Percentiles rank a stretch among this genome's conserved stretches.
These are phyloP conservation scores for Toxotes jaculatrix DNA, from an alignment of 2,113 vertebrate species.

Conservation along the genomic window DNA sequence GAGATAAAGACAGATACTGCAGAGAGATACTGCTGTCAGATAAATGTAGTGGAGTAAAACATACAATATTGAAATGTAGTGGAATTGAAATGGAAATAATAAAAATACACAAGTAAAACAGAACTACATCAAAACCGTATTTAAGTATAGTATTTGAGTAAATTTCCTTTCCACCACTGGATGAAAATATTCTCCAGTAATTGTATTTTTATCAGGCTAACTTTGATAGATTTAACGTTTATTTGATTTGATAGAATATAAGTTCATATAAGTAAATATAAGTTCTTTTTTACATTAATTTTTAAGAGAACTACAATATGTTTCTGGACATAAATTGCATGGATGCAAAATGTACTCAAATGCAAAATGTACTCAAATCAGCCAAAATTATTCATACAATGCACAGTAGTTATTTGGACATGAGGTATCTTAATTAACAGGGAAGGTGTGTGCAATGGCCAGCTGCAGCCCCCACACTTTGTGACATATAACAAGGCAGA, in stretches of 20 bases:
- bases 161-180: not conserved
- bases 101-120: not conserved
- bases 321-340: not conserved
- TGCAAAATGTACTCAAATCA: not conserved
- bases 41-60: not conserved
- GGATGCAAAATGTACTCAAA: not conserved
- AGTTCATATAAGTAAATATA: not conserved
- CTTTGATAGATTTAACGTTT: not conserved
- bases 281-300: not conserved
- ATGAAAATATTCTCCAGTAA: not conserved
- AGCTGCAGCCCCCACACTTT: not conserved
- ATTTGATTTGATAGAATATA: not conserved
- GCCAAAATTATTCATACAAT: not conserved
- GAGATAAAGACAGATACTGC: not conserved
- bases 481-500: conserved; percentile 16
- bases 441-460: not conserved
- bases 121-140: not conserved
- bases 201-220: not conserved
- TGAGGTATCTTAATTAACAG: not conserved
- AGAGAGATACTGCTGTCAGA: not conserved
- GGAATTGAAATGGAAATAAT: not conserved
- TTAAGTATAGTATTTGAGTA: not conserved
- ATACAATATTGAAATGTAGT: not conserved
- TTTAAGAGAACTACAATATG: not conserved
- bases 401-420: not conserved